Evolutionary conservation across 30 jellyfish, hydroid and myxozoan species (phyloP).

Genomic region (Chrysaora quinquecirrha): DNA sequence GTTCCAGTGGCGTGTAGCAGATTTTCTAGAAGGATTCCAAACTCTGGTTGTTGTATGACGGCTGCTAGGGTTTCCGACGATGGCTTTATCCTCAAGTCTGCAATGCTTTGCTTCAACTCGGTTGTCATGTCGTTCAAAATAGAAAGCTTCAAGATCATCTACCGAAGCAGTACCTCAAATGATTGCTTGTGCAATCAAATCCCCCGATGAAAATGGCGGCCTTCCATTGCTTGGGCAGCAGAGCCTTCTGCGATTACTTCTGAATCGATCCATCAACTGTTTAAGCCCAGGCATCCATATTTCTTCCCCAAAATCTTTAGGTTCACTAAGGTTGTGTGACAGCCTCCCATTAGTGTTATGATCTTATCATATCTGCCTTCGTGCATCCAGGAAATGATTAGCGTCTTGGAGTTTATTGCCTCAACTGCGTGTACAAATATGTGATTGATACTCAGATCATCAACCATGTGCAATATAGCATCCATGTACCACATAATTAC

Average conservation of each 20-base stretch:
- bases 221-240: conserved; percentile 67
- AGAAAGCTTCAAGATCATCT: conserved; percentile 39
- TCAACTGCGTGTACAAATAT: conserved; percentile 48
- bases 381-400: conserved; percentile 47
- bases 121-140: conserved; percentile 33
- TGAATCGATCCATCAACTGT: conserved; percentile 57
- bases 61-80: conserved; percentile 33
- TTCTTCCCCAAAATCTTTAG: conserved; percentile 43
- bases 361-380: conserved; percentile 36
- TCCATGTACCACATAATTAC: conserved; percentile 35
- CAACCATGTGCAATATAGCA: conserved; percentile 31
- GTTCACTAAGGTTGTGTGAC: conserved; percentile 46
- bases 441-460: conserved; percentile 45
- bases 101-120: conserved; percentile 47
- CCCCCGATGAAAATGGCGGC: conserved; percentile 42
- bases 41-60: conserved; percentile 39
- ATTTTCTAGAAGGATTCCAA: conserved; percentile 24
- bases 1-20: conserved; percentile 31
- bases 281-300: conserved; percentile 49
- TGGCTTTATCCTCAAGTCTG: conserved; percentile 58
- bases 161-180: conserved; percentile 50
- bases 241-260: conserved; percentile 49
- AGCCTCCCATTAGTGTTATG: conserved; percentile 52
- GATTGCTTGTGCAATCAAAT: conserved; percentile 41
- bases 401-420: conserved; percentile 47